Evolutionary conservation across 2,797 vertebrate genomes (phyloP), one percentile per base, ranked within the genome.

Genomic region (Chloroceryle inda): DNA sequence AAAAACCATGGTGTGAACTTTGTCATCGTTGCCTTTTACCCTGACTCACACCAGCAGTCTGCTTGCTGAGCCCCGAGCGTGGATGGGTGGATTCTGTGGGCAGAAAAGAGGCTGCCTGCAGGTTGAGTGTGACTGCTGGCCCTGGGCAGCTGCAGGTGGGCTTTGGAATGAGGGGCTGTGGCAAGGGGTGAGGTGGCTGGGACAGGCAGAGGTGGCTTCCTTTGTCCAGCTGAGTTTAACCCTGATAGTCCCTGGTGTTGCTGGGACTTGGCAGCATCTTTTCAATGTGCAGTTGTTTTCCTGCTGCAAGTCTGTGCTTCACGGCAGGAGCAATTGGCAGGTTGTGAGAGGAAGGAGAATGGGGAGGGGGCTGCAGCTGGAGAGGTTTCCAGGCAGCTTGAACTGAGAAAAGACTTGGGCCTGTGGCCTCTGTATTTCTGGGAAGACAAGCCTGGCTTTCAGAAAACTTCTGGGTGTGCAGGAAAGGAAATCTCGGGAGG

Each of bases 21-120:
- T 37, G 75, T 23, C 23, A 3, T 52, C 1, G 1, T 71, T 74
- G 78, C 92, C 66, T 92, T 77, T 84, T 50, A 6, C 53, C 50
- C 86, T 29, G 33, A 77, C 13, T 49, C 29, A 1, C 0, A 1
- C 6, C 2, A 27, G 19, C 2, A 0, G 31, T 44, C 24, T 1
- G 5, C 4, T 0, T 18, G 73, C 80, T 0, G 0, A 68, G 64
- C 56, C 47, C 61, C 7, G 72, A 24, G 64, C 5, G 0, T 0
- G 16, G 33, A 2, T 8, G 6, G 0, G 35, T 3, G 71, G 15
- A 13, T 73, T 38, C 29, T 3, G 5, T 27, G 79, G 53, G 62
- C 12, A 38, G 83, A 38, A 13, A 23, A 3, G 50, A 42, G 55
- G 75, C 31, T 6, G 6, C 1, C 2, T 2, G 1, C 4, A 44